Percentiles rank a stretch among this genome's conserved stretches.
These are phyloP conservation scores for Medauroidea extradentata DNA, from an alignment of 1,140 invertebrate genomes.

Conservation along the genomic window DNA sequence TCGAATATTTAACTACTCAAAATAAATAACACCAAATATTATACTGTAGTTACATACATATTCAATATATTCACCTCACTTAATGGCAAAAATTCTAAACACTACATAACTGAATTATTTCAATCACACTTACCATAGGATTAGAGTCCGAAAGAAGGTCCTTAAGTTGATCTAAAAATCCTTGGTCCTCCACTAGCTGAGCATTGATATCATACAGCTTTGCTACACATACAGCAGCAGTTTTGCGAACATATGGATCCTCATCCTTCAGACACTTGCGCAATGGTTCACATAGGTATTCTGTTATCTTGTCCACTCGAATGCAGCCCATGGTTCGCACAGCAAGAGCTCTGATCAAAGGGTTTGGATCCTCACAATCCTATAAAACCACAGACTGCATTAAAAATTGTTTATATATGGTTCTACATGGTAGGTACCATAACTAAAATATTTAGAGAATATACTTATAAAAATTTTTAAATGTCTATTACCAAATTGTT, in stretches of 20 bases:
- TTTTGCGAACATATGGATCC: slow-evolving; percentile 99
- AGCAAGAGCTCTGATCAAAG: slow-evolving; percentile 94
- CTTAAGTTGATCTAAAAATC: slow-evolving; percentile 95
- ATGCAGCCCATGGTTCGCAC: slow-evolving; percentile 99
- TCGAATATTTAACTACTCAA: too few species aligned
- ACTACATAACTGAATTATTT: too few species aligned
- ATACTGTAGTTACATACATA: too few species aligned
- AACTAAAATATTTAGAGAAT: too few species aligned
- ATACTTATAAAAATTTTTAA: too few species aligned
- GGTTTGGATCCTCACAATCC: slow-evolving; percentile 99
- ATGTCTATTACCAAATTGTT: too few species aligned
- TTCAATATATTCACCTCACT: too few species aligned
- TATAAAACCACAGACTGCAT: slow-evolving; percentile 40
- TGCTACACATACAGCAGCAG: slow-evolving; percentile 98
- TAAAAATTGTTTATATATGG: background rate
- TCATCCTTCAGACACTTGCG: slow-evolving; percentile 98
- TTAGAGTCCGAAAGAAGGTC: slow-evolving; percentile 98
- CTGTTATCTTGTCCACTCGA: slow-evolving; percentile 99
- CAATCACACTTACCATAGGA: slow-evolving; percentile 79
- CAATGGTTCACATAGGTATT: slow-evolving; percentile 98
- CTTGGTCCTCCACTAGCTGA: slow-evolving; percentile 95
- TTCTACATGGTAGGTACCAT: background rate
- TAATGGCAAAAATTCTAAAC: too few species aligned
- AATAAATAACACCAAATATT: too few species aligned
- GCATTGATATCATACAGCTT: slow-evolving; percentile 99